These are phyloP conservation scores for Pterocles burchelli DNA, from an alignment of 2,113 vertebrate genomes.

Conservation along the genomic window DNA sequence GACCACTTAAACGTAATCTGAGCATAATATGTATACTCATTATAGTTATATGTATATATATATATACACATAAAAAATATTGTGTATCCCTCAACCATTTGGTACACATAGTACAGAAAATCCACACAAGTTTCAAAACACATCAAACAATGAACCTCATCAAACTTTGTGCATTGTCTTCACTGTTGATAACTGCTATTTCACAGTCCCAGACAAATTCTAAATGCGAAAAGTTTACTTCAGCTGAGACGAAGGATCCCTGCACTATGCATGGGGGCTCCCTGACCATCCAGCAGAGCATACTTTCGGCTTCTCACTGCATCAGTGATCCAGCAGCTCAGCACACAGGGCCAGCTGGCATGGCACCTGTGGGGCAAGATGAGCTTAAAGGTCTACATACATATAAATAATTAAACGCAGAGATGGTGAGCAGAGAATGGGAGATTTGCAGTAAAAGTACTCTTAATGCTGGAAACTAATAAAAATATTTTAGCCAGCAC, in stretches of 20 bases:
- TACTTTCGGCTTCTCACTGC: not conserved
- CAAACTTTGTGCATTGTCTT: not conserved
- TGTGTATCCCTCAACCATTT: not conserved
- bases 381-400: not conserved
- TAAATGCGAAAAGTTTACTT: not conserved
- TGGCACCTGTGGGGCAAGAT: conserved; percentile 13
- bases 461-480: conserved; percentile 21
- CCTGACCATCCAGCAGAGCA: not conserved
- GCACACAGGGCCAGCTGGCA: not conserved
- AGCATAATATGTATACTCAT: not conserved
- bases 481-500: conserved; percentile 60
- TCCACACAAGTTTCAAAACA: not conserved
- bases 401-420: conserved; percentile 4
- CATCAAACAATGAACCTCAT: not conserved
- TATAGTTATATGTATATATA: not conserved
- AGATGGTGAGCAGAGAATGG: not conserved
- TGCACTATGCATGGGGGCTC: not conserved
- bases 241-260: not conserved
- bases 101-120: not conserved
- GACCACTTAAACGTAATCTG: not conserved
- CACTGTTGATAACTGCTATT: not conserved
- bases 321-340: not conserved
- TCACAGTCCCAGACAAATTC: not conserved
- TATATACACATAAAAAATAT: not conserved
- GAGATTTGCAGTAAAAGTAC: conserved; percentile 50